These are phyloP conservation scores for Taenaris catops DNA, from an alignment of 2,888 invertebrate species.

Conservation along the genomic window DNA sequence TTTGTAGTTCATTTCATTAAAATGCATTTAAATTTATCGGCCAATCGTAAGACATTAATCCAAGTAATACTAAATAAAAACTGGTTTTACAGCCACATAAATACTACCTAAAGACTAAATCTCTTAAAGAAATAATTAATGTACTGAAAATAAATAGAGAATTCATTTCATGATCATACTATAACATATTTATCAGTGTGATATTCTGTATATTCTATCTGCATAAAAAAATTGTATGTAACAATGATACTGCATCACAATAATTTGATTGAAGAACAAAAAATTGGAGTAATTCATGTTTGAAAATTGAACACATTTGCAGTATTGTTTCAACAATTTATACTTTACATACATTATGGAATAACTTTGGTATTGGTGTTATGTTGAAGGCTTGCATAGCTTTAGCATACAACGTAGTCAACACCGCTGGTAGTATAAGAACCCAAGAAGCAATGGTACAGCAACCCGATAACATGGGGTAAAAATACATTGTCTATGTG, in stretches of 20 bases:
- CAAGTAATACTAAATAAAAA: conserved; percentile 32
- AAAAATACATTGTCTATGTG: too few species aligned
- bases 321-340: conserved; percentile 30
- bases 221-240: conserved; percentile 39
- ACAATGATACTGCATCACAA: conserved; percentile 41
- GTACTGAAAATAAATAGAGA: conserved; percentile 26
- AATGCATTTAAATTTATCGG: conserved; percentile 43
- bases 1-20: too few species aligned
- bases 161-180: conserved; percentile 27
- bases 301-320: conserved; percentile 44
- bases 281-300: conserved; percentile 20
- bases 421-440: conserved; percentile 5
- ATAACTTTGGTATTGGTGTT: conserved; percentile 76
- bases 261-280: conserved; percentile 40
- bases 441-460: too few species aligned
- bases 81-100: conserved; percentile 32
- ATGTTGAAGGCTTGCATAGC: conserved; percentile 28
- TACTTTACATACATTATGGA: conserved; percentile 36
- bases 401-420: conserved; percentile 14
- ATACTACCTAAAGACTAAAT: conserved; percentile 28
- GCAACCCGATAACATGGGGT: too few species aligned
- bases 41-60: conserved; percentile 24
- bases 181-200: conserved; percentile 22
- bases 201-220: too few species aligned
- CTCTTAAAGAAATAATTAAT: conserved; percentile 24